phyloP scores from a whole-genome alignment of 2,888 invertebrate species.

The Dione vanillae region DNA sequence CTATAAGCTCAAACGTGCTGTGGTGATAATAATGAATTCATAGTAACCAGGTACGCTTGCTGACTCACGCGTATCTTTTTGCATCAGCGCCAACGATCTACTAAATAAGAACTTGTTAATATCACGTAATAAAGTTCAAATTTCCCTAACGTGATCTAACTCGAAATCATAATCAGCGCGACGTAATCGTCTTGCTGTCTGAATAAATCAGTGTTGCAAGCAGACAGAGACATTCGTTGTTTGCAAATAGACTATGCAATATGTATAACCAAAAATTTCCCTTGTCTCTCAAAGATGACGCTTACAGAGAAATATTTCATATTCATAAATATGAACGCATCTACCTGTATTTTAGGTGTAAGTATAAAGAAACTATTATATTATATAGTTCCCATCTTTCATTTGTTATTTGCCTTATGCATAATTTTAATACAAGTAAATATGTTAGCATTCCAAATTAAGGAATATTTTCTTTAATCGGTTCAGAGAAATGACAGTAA shows the following conservation, averaged over 20 bases:
- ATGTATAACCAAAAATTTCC: constrained; percentile 48
- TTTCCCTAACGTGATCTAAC: constrained; percentile 49
- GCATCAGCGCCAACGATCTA: constrained; percentile 60
- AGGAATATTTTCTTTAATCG: too few species aligned
- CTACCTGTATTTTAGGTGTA: too few species aligned
- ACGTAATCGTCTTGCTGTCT: constrained; percentile 70
- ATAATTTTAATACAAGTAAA: too few species aligned
- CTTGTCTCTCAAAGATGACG: constrained; percentile 48
- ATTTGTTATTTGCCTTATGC: too few species aligned
- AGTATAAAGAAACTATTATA: not conserved
- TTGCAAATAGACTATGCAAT: constrained; percentile 67
- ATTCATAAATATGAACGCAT: not conserved
- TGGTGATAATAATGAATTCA: constrained; percentile 35
- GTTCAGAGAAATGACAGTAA: too few species aligned
- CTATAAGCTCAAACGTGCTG: constrained; percentile 18
- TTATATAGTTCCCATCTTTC: too few species aligned
- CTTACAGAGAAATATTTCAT: not conserved
- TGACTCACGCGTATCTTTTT: constrained; percentile 70
- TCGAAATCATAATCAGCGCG: constrained; percentile 54
- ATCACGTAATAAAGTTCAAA: constrained; percentile 53
- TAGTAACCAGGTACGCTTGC: constrained; percentile 44
- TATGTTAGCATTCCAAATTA: too few species aligned
- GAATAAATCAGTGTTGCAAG: constrained; percentile 74
- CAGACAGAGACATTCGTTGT: constrained; percentile 55
- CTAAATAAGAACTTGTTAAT: constrained; percentile 42